phyloP scores from a whole-genome alignment of 2,797 vertebrate genomes.

The Spizella passerina region DNA sequence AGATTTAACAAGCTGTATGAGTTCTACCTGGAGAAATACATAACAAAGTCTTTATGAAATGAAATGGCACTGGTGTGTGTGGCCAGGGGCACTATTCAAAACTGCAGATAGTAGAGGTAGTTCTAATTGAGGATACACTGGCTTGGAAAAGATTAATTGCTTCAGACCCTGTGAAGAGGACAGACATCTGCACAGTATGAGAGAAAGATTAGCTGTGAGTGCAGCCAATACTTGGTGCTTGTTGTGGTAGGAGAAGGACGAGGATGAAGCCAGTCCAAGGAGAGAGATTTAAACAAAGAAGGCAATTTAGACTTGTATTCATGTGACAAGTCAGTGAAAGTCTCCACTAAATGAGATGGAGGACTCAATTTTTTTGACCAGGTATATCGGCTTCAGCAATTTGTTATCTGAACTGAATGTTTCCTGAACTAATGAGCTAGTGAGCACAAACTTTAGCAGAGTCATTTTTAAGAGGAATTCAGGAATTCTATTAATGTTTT shows the following conservation, averaged over 20 bases:
- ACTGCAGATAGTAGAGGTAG: not conserved
- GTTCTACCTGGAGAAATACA: not conserved
- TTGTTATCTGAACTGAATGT: not conserved
- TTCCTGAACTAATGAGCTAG: not conserved
- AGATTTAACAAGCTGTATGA: not conserved
- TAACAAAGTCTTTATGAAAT: not conserved
- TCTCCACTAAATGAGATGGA: not conserved
- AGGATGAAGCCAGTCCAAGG: not conserved
- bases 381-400: not conserved
- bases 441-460: not conserved
- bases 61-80: not conserved
- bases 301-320: not conserved
- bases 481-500: not conserved
- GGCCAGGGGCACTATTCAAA: accelerated
- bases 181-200: not conserved
- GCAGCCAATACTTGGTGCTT: not conserved
- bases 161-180: not conserved
- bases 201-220: not conserved
- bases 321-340: not conserved
- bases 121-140: not conserved
- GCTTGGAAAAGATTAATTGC: not conserved
- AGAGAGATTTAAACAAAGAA: not conserved
- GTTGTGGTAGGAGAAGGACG: slow-evolving; percentile 11
- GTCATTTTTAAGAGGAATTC: not conserved
- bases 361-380: not conserved